Conservation (phyloP, 2,797 vertebrate genomes). For the Siniperca scherzeri region DNA sequence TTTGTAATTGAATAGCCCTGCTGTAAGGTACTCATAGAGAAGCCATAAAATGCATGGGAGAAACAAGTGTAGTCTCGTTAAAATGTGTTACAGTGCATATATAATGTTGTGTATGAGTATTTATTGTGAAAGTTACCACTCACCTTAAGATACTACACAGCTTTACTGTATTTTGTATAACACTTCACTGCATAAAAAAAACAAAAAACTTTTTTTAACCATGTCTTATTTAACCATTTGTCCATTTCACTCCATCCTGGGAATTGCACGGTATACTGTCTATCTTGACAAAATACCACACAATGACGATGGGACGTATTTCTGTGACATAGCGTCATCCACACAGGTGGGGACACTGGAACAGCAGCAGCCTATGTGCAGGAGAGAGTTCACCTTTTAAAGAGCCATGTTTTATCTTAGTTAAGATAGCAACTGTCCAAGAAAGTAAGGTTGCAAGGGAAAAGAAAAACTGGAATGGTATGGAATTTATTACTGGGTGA, state of each 20-base stretch:
- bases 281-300: conserved; percentile 57
- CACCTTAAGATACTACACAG: background rate
- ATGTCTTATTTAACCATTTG: conserved; percentile 22
- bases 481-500: conserved; percentile 22
- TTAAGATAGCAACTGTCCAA: conserved; percentile 7
- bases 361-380: conserved; percentile 28
- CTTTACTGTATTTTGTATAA: background rate
- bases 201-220: background rate
- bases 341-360: conserved; percentile 41
- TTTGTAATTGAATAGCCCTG: background rate
- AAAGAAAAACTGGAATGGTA: conserved; percentile 10
- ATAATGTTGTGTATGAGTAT: background rate
- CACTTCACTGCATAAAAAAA: background rate
- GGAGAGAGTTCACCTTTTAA: conserved; percentile 19
- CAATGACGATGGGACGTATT: conserved; percentile 65
- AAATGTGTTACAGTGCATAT: conserved; percentile 14
- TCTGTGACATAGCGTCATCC: conserved; percentile 65
- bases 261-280: conserved; percentile 37
- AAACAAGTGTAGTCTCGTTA: conserved; percentile 28
- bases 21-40: conserved; percentile 7
- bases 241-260: conserved; percentile 14
- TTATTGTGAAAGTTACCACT: conserved; percentile 5
- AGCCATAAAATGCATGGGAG: conserved; percentile 25
- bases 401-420: conserved; percentile 20
- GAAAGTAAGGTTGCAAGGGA: background rate